A percentile compares a stretch with the other conserved stretches of the same genome.
Evolutionary conservation across 2,888 invertebrate species (phyloP).

Genomic region (Hypolimnas misippus): DNA sequence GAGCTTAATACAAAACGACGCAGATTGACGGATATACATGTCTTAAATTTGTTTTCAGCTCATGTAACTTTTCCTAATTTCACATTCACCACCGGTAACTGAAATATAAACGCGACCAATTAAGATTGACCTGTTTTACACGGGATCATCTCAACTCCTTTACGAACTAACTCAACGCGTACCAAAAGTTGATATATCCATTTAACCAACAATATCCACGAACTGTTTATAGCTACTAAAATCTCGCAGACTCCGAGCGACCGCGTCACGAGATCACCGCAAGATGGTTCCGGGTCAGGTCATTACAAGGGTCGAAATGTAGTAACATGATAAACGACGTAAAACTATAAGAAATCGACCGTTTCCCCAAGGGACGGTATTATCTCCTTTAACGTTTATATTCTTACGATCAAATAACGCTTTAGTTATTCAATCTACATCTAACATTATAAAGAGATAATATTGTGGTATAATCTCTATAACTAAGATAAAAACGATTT

Average conservation of each 20-base stretch:
- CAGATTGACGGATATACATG: no score
- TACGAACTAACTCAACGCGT: not conserved
- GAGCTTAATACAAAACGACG: no score
- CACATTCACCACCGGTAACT: no score
- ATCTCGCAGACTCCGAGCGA: conserved; percentile 9
- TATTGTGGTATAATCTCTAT: no score
- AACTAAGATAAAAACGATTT: no score
- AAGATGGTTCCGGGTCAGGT: conserved; percentile 38
- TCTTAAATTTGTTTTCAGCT: no score
- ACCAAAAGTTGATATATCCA: no score
- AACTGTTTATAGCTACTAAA: conserved; percentile 11
- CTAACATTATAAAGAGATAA: no score
- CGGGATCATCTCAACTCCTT: no score
- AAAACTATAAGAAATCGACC: conserved; percentile 26
- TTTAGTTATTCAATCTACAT: not conserved
- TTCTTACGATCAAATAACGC: not conserved
- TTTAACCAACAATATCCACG: conserved; percentile 6
- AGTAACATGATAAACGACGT: conserved; percentile 36
- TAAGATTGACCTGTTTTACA: no score
- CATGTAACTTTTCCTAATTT: no score
- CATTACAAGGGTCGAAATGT: conserved; percentile 37
- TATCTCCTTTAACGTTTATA: conserved; percentile 9
- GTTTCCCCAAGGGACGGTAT: not conserved
- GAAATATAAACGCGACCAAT: no score
- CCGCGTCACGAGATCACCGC: conserved; percentile 31